Evolutionary conservation across 1,140 invertebrate species (phyloP), one percentile per base, ranked within the genome.

Genomic region (Lasaia peninsularis): DNA sequence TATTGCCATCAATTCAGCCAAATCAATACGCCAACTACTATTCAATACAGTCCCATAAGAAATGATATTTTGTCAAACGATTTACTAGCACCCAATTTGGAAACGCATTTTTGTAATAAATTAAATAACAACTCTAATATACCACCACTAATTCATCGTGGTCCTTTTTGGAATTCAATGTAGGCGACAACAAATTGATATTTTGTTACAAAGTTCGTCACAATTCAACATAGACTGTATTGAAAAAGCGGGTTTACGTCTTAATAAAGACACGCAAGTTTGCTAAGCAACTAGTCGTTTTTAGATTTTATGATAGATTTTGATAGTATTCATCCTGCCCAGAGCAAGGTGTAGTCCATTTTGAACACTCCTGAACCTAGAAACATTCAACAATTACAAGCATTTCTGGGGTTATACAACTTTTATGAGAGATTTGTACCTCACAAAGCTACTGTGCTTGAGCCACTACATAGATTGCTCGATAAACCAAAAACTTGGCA

Each of bases 321-420:
- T 18, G 57, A 66, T 10, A 78, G 71, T 6, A 73, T 80, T 16
- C 66, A 75, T 35, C 74, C 75, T 24, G 48, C 67, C 10, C 50
- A 53, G 12, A 62, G 72, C 16, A 86, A 79, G 52, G 58, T 78
- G 7, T 57, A 79, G 35, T 78, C 86, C 2, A 84, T 90, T 48
- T 24, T 53, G 18, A 66, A 84, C 2, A 80, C 74, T 21, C 78
- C 84, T 1, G 35, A 31, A 16, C 89, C 87, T 20, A 57, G 56
- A 35, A 89, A 80, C 53, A 62, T 73, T 10, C 65, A 66, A 14
- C 56, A 85, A 52, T 50, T 88, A 49, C 66, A 79, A 56, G 66
- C 76, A 9, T 89, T 87, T 62, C 52, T 90, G 1, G 82, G 76
- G 2, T 55, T 86, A 14, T 68, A 78, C 10, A 83, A 79, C 55